Evolutionary conservation across 2,797 vertebrate species (phyloP).

Genomic region (Schizopygopsis malacanthus): DNA sequence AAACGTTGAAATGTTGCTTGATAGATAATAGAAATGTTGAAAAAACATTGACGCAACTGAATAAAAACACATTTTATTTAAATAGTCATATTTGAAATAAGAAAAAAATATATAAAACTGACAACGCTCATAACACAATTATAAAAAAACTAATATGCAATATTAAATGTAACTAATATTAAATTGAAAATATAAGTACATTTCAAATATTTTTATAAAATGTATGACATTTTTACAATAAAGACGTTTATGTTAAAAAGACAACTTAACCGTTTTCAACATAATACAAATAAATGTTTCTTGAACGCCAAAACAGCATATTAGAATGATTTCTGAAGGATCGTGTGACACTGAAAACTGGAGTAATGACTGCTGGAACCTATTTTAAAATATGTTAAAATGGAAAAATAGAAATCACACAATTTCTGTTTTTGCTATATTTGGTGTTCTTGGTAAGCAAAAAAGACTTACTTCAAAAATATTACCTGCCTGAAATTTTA

Average conservation of each 20-base stretch:
- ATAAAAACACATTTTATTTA: background rate
- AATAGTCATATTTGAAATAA: background rate
- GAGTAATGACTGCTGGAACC: background rate
- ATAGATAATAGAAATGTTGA: background rate
- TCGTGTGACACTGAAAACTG: background rate
- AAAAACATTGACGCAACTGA: background rate
- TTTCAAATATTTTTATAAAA: background rate
- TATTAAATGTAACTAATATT: background rate
- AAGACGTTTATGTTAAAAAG: background rate
- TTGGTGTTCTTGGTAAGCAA: too few relatives aligned
- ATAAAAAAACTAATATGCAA: background rate
- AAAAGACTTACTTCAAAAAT: too few relatives aligned
- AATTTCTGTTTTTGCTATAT: too few relatives aligned
- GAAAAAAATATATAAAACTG: background rate
- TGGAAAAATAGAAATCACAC: background rate
- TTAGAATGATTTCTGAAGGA: slow-evolving; percentile 1
- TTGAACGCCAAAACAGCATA: background rate
- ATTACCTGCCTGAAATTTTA: too few relatives aligned
- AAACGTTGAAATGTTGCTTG: background rate
- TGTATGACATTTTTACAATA: background rate
- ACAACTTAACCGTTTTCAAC: background rate
- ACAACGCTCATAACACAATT: background rate
- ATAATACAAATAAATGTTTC: background rate
- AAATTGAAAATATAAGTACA: background rate
- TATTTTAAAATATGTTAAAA: background rate